phyloP scores from a whole-genome alignment of 2,113 vertebrate genomes.

The Tiliqua scincoides region DNA sequence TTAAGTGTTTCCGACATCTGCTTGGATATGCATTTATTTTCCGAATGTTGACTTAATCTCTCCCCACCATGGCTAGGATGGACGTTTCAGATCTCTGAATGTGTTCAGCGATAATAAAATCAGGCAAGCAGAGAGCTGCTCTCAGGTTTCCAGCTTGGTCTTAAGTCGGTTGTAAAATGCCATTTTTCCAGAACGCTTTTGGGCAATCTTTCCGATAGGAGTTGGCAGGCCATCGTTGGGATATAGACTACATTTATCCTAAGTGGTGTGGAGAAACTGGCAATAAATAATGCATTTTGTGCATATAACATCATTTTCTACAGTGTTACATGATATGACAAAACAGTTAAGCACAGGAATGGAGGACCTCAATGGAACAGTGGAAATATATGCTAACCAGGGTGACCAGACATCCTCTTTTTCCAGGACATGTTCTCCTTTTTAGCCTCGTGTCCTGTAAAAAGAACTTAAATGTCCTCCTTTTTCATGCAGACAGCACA shows the following conservation, averaged over 20 bases:
- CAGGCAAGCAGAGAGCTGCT: neutral
- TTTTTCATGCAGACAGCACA: too few species aligned
- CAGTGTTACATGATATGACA: neutral
- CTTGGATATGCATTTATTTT: neutral
- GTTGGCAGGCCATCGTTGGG: neutral
- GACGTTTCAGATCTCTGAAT: neutral
- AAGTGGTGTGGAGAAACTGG: constrained; percentile 5
- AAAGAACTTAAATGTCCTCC: too few species aligned
- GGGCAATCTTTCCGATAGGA: neutral
- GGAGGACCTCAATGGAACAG: neutral
- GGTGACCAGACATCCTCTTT: too few species aligned
- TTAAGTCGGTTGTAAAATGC: neutral
- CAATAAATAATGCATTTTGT: constrained; percentile 19
- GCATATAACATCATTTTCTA: constrained; percentile 1
- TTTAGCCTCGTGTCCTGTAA: too few species aligned
- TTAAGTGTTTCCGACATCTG: neutral
- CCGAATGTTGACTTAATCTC: neutral
- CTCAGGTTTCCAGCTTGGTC: neutral
- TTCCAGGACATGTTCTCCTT: neutral
- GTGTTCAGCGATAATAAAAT: neutral
- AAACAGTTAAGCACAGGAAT: neutral
- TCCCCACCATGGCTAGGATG: neutral
- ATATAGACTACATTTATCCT: constrained; percentile 14
- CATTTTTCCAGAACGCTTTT: neutral
- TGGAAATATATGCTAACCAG: neutral